Evolutionary conservation across 2,797 vertebrate genomes (phyloP), one percentile per base, ranked within the genome.

Genomic region (Ficedula albicollis): DNA sequence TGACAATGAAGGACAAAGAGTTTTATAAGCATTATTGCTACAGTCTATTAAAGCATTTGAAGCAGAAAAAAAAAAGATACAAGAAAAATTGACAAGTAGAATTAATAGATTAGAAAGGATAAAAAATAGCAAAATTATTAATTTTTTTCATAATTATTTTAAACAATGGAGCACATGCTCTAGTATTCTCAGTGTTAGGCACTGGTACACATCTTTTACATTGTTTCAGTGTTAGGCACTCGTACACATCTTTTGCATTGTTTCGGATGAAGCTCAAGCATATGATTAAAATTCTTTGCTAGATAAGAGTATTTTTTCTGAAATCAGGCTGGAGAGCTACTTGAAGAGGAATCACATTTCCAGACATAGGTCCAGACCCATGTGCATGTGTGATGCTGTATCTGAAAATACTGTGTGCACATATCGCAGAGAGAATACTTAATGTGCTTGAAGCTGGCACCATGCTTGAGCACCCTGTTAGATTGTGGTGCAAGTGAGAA

Each of bases 391-490:
- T 75, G 81, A 74, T 69, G 77, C 66, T 92, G 38, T 87, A 92
- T 86, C 83, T 93, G 89, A 93, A 87, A 93, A 89, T 79, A 77
- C 38, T 36, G 68, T 56, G 39, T 63, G 58, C 69, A 44, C 2
- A 0, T 58, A 90, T 90, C 3, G 0, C 73, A 89, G 75, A 81
- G 76, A 62, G 66, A 95, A 74, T 88, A 62, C 75, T 79, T 92
- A 54, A 72, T 73, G 84, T 94, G 70, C 89, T 89, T 92, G 85
- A 88, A 95, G 89, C 54, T 94, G 84, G 84, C 89, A 92, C 74
- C 48, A 32, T 79, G 73, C 63, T 92, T 79, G 83, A 93, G 89
- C 67, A 90, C 56, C 64, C 55, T 91, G 68, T 73, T 96, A 66
- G 77, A 89, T 29, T 82, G 60, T 62, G 64, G 84, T 69, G 58